These are phyloP conservation scores for Sabatieria punctata DNA, from an alignment of 2,888 invertebrate species.

Conservation along the genomic window DNA sequence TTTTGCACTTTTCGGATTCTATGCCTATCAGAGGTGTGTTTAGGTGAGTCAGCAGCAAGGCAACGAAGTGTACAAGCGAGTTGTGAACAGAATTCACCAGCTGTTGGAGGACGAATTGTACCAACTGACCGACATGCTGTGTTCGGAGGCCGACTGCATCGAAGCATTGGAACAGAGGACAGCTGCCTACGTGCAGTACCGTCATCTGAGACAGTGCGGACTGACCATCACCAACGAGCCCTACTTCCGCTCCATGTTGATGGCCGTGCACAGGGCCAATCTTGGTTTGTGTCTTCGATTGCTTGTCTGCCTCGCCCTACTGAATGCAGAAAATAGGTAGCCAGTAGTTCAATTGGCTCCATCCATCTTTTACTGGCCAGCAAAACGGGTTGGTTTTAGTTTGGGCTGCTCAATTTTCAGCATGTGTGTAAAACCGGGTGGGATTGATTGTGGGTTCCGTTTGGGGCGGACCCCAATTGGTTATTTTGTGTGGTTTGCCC, in stretches of 20 bases:
- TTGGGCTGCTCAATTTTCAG: too few relatives aligned
- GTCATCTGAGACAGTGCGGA: slow-evolving; percentile 5
- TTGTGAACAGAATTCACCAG: slow-evolving; percentile 1
- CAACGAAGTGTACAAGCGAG: slow-evolving; percentile 9
- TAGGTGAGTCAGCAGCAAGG: slow-evolving; percentile 17
- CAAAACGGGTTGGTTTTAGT: too few relatives aligned
- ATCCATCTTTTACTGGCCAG: too few relatives aligned
- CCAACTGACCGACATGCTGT: slow-evolving; percentile 13
- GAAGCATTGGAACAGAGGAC: slow-evolving; percentile 4
- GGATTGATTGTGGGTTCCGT: too few relatives aligned
- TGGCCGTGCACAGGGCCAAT: slow-evolving; percentile 6
- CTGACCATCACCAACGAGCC: slow-evolving; percentile 14
- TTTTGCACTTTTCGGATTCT: too few relatives aligned
- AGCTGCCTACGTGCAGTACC: slow-evolving; percentile 8
- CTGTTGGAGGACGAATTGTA: slow-evolving; percentile 7
- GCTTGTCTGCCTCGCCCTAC: too few relatives aligned
- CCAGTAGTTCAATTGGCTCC: too few relatives aligned
- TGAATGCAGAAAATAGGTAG: too few relatives aligned
- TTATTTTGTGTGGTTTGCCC: too few relatives aligned
- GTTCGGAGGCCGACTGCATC: slow-evolving; percentile 6
- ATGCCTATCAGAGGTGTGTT: too few relatives aligned
- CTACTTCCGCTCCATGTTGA: slow-evolving; percentile 9
- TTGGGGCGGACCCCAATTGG: too few relatives aligned
- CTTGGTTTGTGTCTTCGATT: neutral
- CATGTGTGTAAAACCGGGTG: too few relatives aligned